Evolutionary conservation across 2,888 invertebrate genomes (phyloP), one percentile per base, ranked within the genome.

Genomic region (Thysanoteuthis rhombus): DNA sequence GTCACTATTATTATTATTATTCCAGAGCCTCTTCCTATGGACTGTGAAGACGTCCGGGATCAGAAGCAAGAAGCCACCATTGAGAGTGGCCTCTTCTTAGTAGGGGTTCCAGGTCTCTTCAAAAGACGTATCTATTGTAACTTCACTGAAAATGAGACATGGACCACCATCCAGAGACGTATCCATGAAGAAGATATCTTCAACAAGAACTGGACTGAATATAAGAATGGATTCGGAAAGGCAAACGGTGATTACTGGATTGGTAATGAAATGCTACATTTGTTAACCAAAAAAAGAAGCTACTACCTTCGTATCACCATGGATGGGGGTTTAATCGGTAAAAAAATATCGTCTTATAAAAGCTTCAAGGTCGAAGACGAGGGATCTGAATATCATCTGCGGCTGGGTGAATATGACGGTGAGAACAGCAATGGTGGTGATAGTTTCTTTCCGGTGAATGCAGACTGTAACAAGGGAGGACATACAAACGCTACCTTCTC

Each of bases 141-240:
- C n/a, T 58, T 93, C 25, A 93, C 58, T 12, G 47, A 93, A 16
- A 6, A n/a, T 6, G 93, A 93, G 42, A 38, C 36, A 3, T 93
- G 93, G 93, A 93, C 93, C 0, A 58, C 38, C 19, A 52, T 93
- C n/a, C 58, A 58, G 36, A 45, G 93, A n/a, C 93, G 93, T 16
- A 38, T 93, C 36, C 1, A 93, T 38, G 93, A 22, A 32, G 36
- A 47, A 39, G 36, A 58, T 22, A 93, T 39, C 4, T 93, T 93
- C 47, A 93, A 93, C 36, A 47, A 58, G 47, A 58, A 22, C 36
- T 93, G 93, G 93, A 32, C n/a, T 2, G 93, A 93, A 28, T 93
- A 93, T 93, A 36, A n/a, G 22, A 19, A 22, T 36, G 93, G 93
- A 16, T 93, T 93, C 52, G 93, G 93, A 93, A 93, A 93, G 32